Evolutionary conservation across 2,888 invertebrate genomes (phyloP).

Genomic region (Caenorhabditis virilis): DNA sequence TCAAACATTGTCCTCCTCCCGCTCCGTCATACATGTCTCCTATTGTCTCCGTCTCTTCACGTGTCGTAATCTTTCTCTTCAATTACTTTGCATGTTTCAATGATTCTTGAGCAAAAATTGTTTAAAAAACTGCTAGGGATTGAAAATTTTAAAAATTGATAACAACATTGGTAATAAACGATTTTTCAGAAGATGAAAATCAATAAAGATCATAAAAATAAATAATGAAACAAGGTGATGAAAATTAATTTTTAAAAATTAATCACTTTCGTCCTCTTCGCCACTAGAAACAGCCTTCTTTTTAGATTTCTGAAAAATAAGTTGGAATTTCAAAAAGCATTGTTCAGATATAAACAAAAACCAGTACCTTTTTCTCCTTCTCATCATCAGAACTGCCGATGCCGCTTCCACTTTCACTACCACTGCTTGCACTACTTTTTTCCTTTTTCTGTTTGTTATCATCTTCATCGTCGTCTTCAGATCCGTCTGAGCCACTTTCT

Average conservation of each 20-base stretch:
- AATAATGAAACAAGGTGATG: background rate
- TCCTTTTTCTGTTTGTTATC: constrained; percentile 2
- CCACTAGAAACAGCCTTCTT: constrained; percentile 7
- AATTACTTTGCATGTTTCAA: no score
- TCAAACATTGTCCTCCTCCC: no score
- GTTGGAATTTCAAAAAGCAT: background rate
- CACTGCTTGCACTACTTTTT: background rate
- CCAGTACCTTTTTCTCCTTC: background rate
- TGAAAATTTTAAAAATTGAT: no score
- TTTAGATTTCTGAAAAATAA: background rate
- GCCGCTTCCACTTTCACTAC: background rate
- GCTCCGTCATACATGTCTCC: no score
- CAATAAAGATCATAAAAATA: background rate
- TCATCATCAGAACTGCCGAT: constrained; percentile 4
- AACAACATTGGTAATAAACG: background rate
- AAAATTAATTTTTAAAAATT: background rate
- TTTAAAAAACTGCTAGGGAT: no score
- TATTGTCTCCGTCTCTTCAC: no score
- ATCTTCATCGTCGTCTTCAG: background rate
- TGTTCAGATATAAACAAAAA: background rate
- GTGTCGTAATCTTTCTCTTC: no score
- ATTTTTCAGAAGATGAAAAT: background rate
- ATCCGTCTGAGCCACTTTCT: background rate
- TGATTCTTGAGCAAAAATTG: no score
- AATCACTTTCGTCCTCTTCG: constrained; percentile 27